These are phyloP conservation scores for Sterna hirundo DNA, from an alignment of 2,113 vertebrate species.

Conservation along the genomic window DNA sequence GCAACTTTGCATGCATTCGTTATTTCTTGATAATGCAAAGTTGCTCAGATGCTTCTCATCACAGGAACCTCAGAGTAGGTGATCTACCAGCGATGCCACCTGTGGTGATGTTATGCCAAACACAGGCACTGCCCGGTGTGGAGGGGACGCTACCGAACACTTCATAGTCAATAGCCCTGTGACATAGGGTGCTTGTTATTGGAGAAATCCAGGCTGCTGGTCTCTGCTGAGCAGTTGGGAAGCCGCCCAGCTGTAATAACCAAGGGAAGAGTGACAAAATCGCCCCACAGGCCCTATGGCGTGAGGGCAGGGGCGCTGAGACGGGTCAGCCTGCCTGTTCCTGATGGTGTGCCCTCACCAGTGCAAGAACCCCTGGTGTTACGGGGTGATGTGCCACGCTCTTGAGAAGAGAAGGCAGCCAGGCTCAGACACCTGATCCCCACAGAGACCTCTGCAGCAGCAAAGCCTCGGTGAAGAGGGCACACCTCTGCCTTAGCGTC, in stretches of 20 bases:
- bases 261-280: background rate
- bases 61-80: background rate
- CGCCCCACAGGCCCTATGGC: rapidly evolving
- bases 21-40: background rate
- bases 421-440: background rate
- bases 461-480: background rate
- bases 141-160: background rate
- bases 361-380: background rate
- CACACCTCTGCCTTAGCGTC: background rate
- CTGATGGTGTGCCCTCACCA: background rate
- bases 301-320: background rate
- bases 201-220: background rate
- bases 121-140: background rate
- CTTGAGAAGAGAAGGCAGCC: background rate
- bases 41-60: background rate
- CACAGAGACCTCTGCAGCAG: background rate
- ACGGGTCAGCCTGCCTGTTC: no score
- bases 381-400: rapidly evolving
- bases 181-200: background rate
- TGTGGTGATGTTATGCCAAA: background rate
- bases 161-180: background rate
- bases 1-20: background rate
- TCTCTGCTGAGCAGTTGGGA: background rate
- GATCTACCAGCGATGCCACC: background rate
- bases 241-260: background rate